Percentiles rank a stretch among this genome's conserved stretches.
phyloP scores from a whole-genome alignment of 2,888 invertebrate genomes.

The Sphecodes monilicornis region DNA sequence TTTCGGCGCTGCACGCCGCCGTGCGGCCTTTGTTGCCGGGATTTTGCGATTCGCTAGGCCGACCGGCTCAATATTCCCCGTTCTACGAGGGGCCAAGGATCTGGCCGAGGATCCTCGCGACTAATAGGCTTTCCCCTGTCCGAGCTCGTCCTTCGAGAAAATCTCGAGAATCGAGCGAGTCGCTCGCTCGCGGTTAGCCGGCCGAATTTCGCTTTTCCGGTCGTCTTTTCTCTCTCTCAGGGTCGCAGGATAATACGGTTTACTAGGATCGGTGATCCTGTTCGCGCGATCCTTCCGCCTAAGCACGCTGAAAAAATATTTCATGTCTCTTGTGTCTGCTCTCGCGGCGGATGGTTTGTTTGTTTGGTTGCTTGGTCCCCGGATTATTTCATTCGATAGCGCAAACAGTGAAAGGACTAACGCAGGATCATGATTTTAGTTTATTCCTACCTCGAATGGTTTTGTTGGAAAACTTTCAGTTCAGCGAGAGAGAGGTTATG shows the following conservation, averaged over 20 bases:
- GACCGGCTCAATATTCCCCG: conserved; percentile 50
- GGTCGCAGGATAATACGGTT: conserved; percentile 68
- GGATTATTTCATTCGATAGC: conserved; percentile 29
- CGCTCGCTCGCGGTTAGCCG: conserved; percentile 32
- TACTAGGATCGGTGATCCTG: conserved; percentile 60
- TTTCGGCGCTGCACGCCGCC: conserved; percentile 64
- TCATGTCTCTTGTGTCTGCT: not conserved
- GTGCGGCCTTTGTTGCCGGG: conserved; percentile 60
- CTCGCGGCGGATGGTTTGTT: too few species aligned
- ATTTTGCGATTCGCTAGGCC: conserved; percentile 76
- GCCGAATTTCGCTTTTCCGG: conserved; percentile 24
- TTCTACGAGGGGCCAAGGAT: conserved; percentile 39
- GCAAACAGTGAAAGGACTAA: not conserved
- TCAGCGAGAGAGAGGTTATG: not conserved
- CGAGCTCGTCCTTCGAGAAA: conserved; percentile 69
- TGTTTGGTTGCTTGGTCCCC: conserved; percentile 23
- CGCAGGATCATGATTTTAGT: not conserved
- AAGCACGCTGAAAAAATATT: conserved; percentile 67
- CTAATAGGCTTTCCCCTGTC: conserved; percentile 76
- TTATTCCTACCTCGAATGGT: not conserved
- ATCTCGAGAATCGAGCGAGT: conserved; percentile 53
- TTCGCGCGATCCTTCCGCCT: conserved; percentile 47
- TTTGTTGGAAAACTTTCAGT: not conserved
- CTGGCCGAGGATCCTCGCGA: conserved; percentile 53
- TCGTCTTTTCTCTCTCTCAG: conserved; percentile 50